Evolutionary conservation across 92 coral and sea anemone species (phyloP), one percentile per base, ranked within the genome.

Genomic region (Muricea muricata): DNA sequence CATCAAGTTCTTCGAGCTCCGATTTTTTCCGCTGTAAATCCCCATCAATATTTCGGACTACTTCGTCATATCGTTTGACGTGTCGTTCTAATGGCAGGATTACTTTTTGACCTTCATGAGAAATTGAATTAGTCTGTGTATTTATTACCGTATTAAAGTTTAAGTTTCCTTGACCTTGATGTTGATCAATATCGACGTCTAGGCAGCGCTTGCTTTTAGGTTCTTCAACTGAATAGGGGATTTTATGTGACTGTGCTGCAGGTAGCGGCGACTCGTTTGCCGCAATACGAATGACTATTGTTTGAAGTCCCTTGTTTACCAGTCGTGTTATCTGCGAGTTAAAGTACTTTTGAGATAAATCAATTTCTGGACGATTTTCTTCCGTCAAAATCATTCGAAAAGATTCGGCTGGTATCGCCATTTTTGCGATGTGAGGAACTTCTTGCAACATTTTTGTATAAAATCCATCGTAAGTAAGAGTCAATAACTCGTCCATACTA

Each of bases 341-440:
- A 75, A 88, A 88, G 75, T 88, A 83, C 55, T 75, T 52, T 15
- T 30, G 28, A 10, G 84, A 88, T n/a, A 88, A 40, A 26, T 88
- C 91, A 28, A 88, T 82, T 76, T 88, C 84, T 17, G 70, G 29
- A 21, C 56, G 84, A 85, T 81, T 52, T 35, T 42, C 76, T 84
- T 84, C 65, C 35, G 28, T 55, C 20, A 75, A 40, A 48, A 33
- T 75, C 37, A 56, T 21, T 32, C 84, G 82, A 60, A 75, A 3
- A 8, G 65, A 67, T 32, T 65, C 84, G 6, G 73, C 37, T 1
- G 76, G 17, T 4, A 4, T 6, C 10, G 25, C 14, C 26, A 70
- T 10, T 48, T 57, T 86, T n/a, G 33, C 45, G 24, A 86, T 63
- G 54, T 81, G 78, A 14, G 78, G 80, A 61, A 86, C 89, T 31